phyloP scores from a whole-genome alignment of 2,797 vertebrate genomes.

The Smutsia gigantea region DNA sequence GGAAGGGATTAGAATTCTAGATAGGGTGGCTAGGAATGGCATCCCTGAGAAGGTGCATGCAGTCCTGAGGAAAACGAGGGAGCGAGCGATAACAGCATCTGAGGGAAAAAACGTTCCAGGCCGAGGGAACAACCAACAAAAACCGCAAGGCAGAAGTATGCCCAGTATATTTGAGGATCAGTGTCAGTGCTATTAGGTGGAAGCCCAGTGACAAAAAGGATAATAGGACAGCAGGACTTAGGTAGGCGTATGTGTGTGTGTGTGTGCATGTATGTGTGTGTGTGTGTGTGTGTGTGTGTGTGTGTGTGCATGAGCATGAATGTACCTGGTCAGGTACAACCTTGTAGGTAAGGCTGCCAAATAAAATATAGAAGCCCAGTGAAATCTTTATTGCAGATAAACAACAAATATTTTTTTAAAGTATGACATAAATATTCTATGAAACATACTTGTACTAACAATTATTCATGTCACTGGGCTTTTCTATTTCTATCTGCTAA shows the following conservation, averaged over 20 bases:
- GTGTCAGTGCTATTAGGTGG: not conserved
- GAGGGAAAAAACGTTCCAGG: not conserved
- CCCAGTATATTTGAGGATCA: not conserved
- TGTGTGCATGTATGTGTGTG: not conserved
- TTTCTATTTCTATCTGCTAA: not conserved
- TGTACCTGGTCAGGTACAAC: not conserved
- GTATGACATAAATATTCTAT: not conserved
- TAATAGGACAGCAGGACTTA: not conserved
- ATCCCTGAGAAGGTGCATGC: not conserved
- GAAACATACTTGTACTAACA: not conserved
- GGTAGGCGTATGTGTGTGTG: not conserved
- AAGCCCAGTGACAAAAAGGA: not conserved
- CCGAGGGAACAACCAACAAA: not conserved
- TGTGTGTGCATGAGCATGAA: not conserved
- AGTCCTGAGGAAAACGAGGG: not conserved
- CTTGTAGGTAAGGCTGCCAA: not conserved
- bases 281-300: not conserved
- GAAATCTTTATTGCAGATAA: not conserved
- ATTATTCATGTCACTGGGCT: not conserved
- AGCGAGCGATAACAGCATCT: fast-evolving
- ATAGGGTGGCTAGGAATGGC: not conserved
- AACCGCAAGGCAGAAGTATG: not conserved
- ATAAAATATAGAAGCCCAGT: not conserved
- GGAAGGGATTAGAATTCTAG: not conserved
- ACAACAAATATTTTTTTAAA: not conserved